Base-by-base conservation (phyloP, 2,888 invertebrate genomes). In the Rambutsinella grinnellia region DNA sequence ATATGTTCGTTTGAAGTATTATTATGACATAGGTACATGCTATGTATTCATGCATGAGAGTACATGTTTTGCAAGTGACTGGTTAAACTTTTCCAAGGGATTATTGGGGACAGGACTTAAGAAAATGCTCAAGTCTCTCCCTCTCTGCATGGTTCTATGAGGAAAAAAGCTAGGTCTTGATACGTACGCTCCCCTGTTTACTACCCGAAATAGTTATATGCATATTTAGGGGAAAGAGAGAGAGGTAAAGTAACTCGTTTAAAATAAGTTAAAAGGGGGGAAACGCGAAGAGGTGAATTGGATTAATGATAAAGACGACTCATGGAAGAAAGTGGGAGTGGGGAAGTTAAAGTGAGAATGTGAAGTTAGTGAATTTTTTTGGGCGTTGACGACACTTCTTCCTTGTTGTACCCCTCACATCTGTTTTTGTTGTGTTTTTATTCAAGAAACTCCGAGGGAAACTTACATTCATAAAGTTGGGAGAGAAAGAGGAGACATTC, bases 71-170 rank as follows among this genome's bases (percentile, higher is more conserved):
- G 68, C 68, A 75, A 68, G 62, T 68, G 75, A 75, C 75, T 75
- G 66, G 74, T 61, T 74, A 74, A 74, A 68, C 61, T 75, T 75
- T 69, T 67, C 27, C n/a, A 53, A 75, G 68, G 75, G 67, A 68
- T 75, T 68, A 75, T 68, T 74, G 28, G 53, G 26, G 74, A 67
- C 60, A 74, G 67, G 75, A 36, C 67, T 67, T 46, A 54, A 61
- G 74, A 72, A n/a, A 72, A 72, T 65, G 36, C 65, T 72, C n/a
- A 26, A 49, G 67, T 36, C 5, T 36, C n/a, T n/a, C n/a, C n/a
- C n/a, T n/a, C n/a, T n/a, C 36, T 36, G 36, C 13, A 8, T 13
- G 13, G 36, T 36, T 5, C 13, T 36, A 36, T 28, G 49, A 67
- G 47, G 23, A 28, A 57, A 63, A 58, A 65, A 49, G 65, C 58